Base-by-base conservation (phyloP, 2,888 invertebrate species). In the Prosopocoilus inquinatus region DNA sequence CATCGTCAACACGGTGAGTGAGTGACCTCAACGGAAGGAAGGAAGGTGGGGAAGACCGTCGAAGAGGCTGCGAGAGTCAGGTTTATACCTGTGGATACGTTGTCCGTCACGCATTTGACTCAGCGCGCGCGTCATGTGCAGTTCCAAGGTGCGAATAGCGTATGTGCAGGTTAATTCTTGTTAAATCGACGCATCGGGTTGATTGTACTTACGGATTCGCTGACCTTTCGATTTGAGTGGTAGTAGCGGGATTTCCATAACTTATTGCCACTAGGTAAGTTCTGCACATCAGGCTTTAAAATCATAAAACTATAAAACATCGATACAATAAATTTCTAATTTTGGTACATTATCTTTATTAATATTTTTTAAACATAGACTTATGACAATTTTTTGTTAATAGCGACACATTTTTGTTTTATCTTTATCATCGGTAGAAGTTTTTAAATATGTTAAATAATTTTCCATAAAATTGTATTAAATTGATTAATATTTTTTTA, bases 11-110 rank as follows among this genome's bases (percentile, higher is more conserved):
- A 64, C 61, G 62, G 63, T 67, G 62, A 69, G 72, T 72, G 67
- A 71, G 68, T 71, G 71, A 71, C 72, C 71, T 72, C 70, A 66
- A 66, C 68, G 70, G 70, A 72, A 71, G 69, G 70, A 70, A 72
- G 69, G 69, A 70, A 70, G 67, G 68, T 68, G 70, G 69, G 69
- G 68, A 67, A 64, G 52, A 53, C 49, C 49, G 53, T 47, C 57
- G 48, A 58, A 50, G 57, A 57, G 55, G 53, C 53, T 55, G 59
- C 45, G 32, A 60, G 54, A 57, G 53, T 49, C 13, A 53, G 51
- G 57, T 59, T 61, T 62, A 60, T 60, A 60, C 50, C 62, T 60
- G 13, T 16, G 41, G 15, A 16, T 41, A 16, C 16, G 15, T 41
- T 16, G 41, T 41, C 41, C 12, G 41, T 41, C 41, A 41, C 16